Percentiles rank a stretch among this genome's conserved stretches.
These are phyloP conservation scores for Cylindroiulus punctatus DNA, from an alignment of 2,888 invertebrate genomes.

Conservation along the genomic window DNA sequence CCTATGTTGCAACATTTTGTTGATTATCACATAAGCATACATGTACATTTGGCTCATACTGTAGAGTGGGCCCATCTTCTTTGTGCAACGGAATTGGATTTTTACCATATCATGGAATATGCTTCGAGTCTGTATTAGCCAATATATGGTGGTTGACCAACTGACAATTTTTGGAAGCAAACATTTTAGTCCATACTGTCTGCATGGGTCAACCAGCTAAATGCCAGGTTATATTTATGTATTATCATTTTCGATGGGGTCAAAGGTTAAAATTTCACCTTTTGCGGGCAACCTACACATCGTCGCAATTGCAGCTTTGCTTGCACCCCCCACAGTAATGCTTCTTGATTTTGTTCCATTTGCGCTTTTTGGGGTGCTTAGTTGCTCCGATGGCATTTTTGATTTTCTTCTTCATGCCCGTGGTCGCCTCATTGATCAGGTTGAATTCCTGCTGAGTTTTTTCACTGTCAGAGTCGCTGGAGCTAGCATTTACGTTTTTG, in stretches of 20 bases:
- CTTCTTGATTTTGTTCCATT: conserved; percentile 4
- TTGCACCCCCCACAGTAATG: neutral
- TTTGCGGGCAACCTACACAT: neutral
- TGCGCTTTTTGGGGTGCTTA: neutral
- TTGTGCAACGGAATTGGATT: no score
- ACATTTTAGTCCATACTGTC: neutral
- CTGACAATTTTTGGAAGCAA: no score
- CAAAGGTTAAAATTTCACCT: no score
- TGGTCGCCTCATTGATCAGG: neutral
- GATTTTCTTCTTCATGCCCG: neutral
- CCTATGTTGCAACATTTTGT: no score
- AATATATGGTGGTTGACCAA: no score
- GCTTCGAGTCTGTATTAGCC: no score
- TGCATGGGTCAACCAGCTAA: neutral
- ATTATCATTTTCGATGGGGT: no score
- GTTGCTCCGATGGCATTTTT: conserved; percentile 12
- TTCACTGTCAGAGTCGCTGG: neutral
- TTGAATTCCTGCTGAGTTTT: conserved; percentile 10
- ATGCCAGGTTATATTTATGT: neutral
- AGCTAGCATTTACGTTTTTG: neutral
- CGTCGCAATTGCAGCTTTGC: conserved; percentile 1
- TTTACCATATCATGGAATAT: no score
- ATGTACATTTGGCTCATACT: no score
- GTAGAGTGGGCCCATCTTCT: no score
- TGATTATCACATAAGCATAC: no score